Base-by-base conservation (phyloP, 2,888 invertebrate species). In the Zygaena filipendulae region DNA sequence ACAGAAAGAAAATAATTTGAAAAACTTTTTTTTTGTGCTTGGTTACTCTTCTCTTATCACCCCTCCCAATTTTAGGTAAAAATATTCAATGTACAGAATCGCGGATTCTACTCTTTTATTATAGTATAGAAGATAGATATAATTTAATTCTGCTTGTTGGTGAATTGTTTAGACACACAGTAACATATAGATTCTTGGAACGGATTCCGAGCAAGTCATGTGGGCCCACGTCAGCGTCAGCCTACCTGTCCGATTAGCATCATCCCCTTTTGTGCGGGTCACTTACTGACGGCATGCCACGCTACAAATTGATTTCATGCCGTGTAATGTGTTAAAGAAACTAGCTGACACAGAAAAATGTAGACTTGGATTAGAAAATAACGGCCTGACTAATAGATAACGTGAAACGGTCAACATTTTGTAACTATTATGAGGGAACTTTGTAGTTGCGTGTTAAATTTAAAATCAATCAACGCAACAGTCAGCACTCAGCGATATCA, bases 231-330 rank as follows among this genome's bases (percentile, higher is more conserved):
- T 58, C 54, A 58, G 49, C 58, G 66, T 70, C 72, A 61, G 51
- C 60, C 60, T 70, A 68, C 62, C 77, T 79, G 77, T 75, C 77
- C 68, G 75, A 74, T 70, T 74, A 72, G 59, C 64, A 75, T 77
- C 74, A 72, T 63, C 64, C 64, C 58, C 53, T 60, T 66, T 61
- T 63, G 59, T 67, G 53, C 59, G 59, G 68, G 68, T 68, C 68
- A 71, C 63, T 58, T 63, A 54, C 57, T 61, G 42, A 40, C 46
- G 58, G 61, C 57, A 58, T 57, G 52, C 57, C 60, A 48, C 47
- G 56, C 54, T 50, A 57, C 58, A 67, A 70, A 74, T 69, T 67
- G 64, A 74, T 72, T 71, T 70, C 71, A 60, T 64, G 66, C 68
- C 60, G 34, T 51, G 64, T 74, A n/a, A n/a, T n/a, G n/a, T n/a